A percentile compares a stretch with the other conserved stretches of the same genome.
These are phyloP conservation scores for Leucopsar rothschildi DNA, from an alignment of 2,113 vertebrate genomes.

Conservation along the genomic window DNA sequence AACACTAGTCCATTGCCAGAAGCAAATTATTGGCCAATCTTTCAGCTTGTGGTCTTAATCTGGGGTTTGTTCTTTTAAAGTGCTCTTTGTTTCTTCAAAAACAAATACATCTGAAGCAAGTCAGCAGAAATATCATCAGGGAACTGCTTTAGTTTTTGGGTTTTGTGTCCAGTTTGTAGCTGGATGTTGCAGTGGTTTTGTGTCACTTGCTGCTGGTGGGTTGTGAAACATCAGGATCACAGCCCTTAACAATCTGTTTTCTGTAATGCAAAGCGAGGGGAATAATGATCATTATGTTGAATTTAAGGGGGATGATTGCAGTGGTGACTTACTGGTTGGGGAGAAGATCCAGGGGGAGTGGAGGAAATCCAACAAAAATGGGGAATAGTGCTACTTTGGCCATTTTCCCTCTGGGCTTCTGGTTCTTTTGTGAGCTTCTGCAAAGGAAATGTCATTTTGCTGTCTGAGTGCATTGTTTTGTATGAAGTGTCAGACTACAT, in stretches of 20 bases:
- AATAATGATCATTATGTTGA: background rate
- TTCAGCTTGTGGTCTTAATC: background rate
- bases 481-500: background rate
- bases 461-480: background rate
- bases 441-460: conserved; percentile 21
- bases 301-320: background rate
- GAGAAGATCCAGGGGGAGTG: background rate
- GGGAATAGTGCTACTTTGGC: background rate
- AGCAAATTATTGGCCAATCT: background rate
- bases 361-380: background rate
- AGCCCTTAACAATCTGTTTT: background rate
- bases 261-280: background rate
- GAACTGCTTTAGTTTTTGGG: background rate
- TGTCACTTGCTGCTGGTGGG: background rate
- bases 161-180: background rate
- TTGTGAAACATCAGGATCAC: background rate
- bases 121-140: background rate
- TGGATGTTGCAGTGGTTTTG: background rate
- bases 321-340: background rate
- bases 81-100: background rate
- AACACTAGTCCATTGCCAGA: background rate
- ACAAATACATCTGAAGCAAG: background rate
- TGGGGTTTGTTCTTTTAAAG: background rate
- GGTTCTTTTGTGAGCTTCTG: background rate
- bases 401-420: background rate